These are phyloP conservation scores for Drosophila grimshawi DNA, from an alignment of 1,140 invertebrate genomes.

Conservation along the genomic window DNA sequence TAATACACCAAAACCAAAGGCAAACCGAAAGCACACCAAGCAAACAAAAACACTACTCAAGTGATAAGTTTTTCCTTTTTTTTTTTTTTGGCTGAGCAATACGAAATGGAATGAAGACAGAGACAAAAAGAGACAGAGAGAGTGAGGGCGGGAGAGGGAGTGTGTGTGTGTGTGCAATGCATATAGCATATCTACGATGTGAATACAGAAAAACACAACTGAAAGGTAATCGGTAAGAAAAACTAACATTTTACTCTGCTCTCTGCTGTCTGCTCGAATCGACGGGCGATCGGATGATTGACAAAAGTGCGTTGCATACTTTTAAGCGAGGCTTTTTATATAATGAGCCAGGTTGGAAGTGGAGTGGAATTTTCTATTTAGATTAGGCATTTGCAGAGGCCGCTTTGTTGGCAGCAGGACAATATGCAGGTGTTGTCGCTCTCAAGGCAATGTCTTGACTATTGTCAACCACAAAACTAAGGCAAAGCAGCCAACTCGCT, in stretches of 20 bases:
- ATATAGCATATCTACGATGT: slow-evolving; percentile 33
- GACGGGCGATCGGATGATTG: slow-evolving; percentile 50
- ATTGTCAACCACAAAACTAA: slow-evolving; percentile 32
- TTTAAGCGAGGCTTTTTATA: not conserved
- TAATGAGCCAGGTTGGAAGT: not conserved
- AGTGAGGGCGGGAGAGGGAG: no score
- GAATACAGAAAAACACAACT: slow-evolving; percentile 46
- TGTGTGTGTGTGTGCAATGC: slow-evolving; percentile 11
- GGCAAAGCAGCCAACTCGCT: slow-evolving; percentile 7
- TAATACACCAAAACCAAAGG: slow-evolving; percentile 36
- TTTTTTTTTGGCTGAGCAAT: slow-evolving; percentile 52
- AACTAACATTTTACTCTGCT: not conserved
- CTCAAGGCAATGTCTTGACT: slow-evolving; percentile 27
- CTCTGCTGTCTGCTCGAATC: not conserved
- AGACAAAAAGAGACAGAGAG: not conserved
- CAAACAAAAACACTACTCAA: slow-evolving; percentile 64
- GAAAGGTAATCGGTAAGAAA: slow-evolving; percentile 50
- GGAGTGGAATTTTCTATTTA: not conserved
- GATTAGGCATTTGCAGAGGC: not conserved
- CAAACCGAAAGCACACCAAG: slow-evolving; percentile 35
- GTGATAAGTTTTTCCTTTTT: slow-evolving; percentile 74
- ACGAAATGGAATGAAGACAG: slow-evolving; percentile 1
- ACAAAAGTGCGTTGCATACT: slow-evolving; percentile 54
- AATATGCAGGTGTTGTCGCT: slow-evolving; percentile 32
- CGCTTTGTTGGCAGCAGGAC: not conserved